These are phyloP conservation scores for Zaprionus gabonicus DNA, from an alignment of 1,140 invertebrate genomes.

Conservation along the genomic window DNA sequence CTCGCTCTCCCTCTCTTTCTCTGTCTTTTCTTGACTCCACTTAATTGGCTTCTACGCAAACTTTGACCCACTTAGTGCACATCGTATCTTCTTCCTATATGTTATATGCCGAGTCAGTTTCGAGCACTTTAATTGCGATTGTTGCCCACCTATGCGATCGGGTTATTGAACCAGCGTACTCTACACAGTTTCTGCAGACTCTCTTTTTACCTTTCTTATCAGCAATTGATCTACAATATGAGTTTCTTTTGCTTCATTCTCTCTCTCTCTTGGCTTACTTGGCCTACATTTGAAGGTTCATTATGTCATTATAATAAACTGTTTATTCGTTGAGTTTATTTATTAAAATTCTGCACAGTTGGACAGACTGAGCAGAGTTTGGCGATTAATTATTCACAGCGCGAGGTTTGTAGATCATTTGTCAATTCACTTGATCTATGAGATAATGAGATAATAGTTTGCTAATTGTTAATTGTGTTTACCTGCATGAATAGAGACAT, in stretches of 20 bases:
- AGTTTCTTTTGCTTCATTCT: neutral
- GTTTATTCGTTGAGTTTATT: constrained; percentile 7
- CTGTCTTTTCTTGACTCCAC: constrained; percentile 21
- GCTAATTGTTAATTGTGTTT: constrained; percentile 10
- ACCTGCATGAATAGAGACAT: constrained; percentile 23
- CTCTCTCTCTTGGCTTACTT: neutral
- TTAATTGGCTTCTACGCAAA: constrained; percentile 53
- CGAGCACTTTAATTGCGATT: neutral
- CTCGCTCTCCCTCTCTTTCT: constrained; percentile 18
- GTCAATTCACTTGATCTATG: constrained; percentile 16
- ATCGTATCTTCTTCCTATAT: constrained; percentile 9
- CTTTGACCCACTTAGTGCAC: constrained; percentile 56
- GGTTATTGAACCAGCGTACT: neutral
- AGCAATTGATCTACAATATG: neutral
- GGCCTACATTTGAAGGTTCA: constrained; percentile 36
- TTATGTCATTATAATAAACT: constrained; percentile 34
- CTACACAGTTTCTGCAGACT: neutral
- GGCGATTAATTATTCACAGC: constrained; percentile 20
- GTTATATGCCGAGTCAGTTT: neutral
- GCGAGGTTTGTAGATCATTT: constrained; percentile 34
- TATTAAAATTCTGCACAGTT: neutral
- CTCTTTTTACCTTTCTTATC: neutral
- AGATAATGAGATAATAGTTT: constrained; percentile 18
- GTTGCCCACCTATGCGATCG: neutral
- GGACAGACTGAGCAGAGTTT: neutral